Evolutionary conservation across 2,888 invertebrate species (phyloP).

Genomic region (Hypomecis atomaria): DNA sequence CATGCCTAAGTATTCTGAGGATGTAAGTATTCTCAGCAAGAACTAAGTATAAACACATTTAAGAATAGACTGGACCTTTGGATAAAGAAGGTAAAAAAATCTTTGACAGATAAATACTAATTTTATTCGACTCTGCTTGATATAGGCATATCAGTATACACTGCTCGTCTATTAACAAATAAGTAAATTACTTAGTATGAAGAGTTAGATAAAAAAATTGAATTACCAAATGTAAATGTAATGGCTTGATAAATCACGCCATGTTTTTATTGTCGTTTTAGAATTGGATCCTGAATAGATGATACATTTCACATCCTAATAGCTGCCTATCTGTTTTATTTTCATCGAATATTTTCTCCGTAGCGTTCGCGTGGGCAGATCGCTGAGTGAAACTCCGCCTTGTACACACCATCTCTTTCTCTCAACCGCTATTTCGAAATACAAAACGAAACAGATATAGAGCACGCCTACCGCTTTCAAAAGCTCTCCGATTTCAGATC

Average conservation of each 20-base stretch:
- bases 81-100: too few species aligned
- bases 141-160: too few species aligned
- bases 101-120: too few species aligned
- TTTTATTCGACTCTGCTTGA: too few species aligned
- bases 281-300: conserved; percentile 36
- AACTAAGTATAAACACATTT: too few species aligned
- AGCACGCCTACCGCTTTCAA: conserved; percentile 45
- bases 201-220: too few species aligned
- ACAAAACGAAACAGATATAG: conserved; percentile 44
- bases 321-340: conserved; percentile 57
- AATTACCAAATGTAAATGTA: not conserved
- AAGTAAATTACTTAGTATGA: too few species aligned
- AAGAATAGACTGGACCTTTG: too few species aligned
- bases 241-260: conserved; percentile 1
- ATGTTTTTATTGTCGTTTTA: not conserved
- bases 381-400: conserved; percentile 62
- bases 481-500: conserved; percentile 42
- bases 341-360: conserved; percentile 54
- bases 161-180: too few species aligned
- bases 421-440: conserved; percentile 8
- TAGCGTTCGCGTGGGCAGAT: conserved; percentile 59
- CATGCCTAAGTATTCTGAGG: too few species aligned
- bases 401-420: conserved; percentile 49
- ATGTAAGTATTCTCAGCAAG: too few species aligned
- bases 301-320: conserved; percentile 52